Base-by-base conservation (phyloP, 2,888 invertebrate genomes). In the Campoplex nolae region DNA sequence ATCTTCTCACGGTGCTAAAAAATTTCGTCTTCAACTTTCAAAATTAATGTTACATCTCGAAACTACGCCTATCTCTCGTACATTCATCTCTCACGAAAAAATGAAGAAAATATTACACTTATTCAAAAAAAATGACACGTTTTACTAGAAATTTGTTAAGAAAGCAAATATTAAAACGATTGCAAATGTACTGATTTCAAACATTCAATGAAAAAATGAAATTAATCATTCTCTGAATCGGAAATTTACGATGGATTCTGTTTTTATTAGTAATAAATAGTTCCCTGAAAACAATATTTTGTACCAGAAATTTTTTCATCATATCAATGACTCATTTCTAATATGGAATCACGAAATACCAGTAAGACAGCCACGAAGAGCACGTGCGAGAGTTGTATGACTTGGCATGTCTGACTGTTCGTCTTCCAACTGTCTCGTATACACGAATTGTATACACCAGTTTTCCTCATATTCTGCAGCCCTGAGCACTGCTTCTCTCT, bases 371-470 rank as follows among this genome's bases (percentile, higher is more conserved):
- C 28, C 68, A 38, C 28, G 28, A 62, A 62, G 28, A 68, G 42
- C 68, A 76, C 76, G 68, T 83, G 28, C 56, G 32, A 76, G 56
- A 83, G 23, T 54, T 82, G 54, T 81, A 75, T 28, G 48, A 76
- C 68, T 68, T 76, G 58, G 68, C 62, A 28, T 68, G 68, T 75
- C 67, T 58, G 83, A 58, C 83, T 11, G 75, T 74, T 71, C 45
- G 71, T 80, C 79, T 80, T 80, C 51, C 70, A 48, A 70, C 54
- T 81, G 80, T 81, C 80, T 81, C 23, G 73, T 65, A 54, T 11
- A 81, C 73, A 54, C 65, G 80, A 81, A 73, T 73, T 74, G 38
- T 51, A 65, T 73, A 65, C 38, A 65, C 73, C 38, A 81, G 73
- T 73, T 74, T 32, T 74, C 51, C 68, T 67, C 42, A 38, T 78